Base-by-base conservation (phyloP, 2,113 vertebrate species). In the Scomber colias region DNA sequence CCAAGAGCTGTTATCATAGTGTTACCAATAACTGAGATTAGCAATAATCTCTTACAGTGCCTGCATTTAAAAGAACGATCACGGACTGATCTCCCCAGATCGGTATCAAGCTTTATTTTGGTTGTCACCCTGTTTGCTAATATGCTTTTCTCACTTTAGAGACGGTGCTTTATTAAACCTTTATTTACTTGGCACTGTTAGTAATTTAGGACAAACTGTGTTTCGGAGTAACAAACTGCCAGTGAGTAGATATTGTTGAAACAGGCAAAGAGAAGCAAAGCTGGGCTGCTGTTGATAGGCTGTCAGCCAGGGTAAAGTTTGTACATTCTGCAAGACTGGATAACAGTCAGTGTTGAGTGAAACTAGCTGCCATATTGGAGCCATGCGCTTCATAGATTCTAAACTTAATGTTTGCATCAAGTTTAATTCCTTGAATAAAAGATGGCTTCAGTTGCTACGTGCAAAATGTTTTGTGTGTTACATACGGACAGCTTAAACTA, bases 281-380 rank as follows among this genome's bases (percentile, higher is more conserved):
- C 89, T 87, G 88, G 75, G 64, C 76, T 69, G 27, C 66, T 82
- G 87, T 67, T 77, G 87, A 91, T 90, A 91, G 89, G 89, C 84
- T 64, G 51, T 51, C 67, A 84, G 85, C 83, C 92, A 90, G 81
- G 53, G 70, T 27, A 75, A 72, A 74, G 56, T 80, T 57, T 85
- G 70, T 62, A 51, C 49, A 69, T 71, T 80, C 49, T 27, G 70
- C 73, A 77, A 66, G 78, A 63, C 57, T 56, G 66, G 54, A 78
- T 71, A 68, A 75, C 77, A 67, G 64, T 87, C 70, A 78, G 63
- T 40, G 61, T 71, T 17, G 17, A 86, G 35, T 45, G 71, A 77
- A 78, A 68, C 31, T 46, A 57, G 24, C 74, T 57, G n/a, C 83
- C 45, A 55, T 71, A 59, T 65, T 65, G 50, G 53, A 69, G 62